Evolutionary conservation across 2,113 vertebrate species (phyloP).

Genomic region (Oncorhynchus mykiss): DNA sequence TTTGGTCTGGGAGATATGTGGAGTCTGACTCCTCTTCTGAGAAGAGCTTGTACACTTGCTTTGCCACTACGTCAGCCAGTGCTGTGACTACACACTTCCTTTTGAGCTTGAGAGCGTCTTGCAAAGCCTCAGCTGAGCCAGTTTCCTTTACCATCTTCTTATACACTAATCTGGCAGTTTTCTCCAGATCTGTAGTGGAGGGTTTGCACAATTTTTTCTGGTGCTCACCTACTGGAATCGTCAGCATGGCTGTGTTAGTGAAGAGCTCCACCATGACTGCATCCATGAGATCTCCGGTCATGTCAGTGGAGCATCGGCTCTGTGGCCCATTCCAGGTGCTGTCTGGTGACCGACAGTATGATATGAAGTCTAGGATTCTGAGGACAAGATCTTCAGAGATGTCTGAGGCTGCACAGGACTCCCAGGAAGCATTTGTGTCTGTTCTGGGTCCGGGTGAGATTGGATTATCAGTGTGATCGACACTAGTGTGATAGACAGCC

Average conservation of each 20-base stretch:
- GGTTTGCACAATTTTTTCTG: not conserved
- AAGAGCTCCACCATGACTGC: conserved; percentile 19
- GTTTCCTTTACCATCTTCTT: conserved; percentile 10
- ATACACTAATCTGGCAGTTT: conserved; percentile 3
- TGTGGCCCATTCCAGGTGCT: not conserved
- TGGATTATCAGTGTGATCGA: not conserved
- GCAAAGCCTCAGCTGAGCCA: not conserved
- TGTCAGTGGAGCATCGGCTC: not conserved
- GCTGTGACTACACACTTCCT: conserved; percentile 1
- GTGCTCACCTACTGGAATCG: not conserved
- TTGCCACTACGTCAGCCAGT: not conserved
- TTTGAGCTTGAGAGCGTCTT: not conserved
- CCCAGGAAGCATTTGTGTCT: not conserved
- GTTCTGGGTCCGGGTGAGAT: not conserved
- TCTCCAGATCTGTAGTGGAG: not conserved
- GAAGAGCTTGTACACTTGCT: conserved; percentile 1
- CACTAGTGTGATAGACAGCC: no score
- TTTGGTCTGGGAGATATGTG: not conserved
- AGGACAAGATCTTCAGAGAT: conserved; percentile 6
- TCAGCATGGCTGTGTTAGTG: not conserved
- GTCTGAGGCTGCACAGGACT: not conserved
- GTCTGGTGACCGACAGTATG: not conserved
- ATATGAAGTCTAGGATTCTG: conserved; percentile 5
- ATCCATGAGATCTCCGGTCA: conserved; percentile 8
- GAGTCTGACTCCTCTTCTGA: not conserved